These are phyloP conservation scores for Pogonognathellus flavescens DNA, from an alignment of 1,140 invertebrate species.

Conservation along the genomic window DNA sequence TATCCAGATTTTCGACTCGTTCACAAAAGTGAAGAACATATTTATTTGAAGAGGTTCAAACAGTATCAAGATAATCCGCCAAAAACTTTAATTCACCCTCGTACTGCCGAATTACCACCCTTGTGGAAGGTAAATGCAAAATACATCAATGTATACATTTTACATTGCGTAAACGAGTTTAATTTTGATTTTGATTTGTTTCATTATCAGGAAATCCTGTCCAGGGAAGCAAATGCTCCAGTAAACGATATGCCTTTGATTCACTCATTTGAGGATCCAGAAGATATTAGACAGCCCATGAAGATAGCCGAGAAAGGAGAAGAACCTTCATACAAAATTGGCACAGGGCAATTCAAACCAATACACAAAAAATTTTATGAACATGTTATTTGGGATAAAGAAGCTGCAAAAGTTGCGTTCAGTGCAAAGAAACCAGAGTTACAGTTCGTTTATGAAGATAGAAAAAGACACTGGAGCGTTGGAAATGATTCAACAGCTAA, in stretches of 20 bases:
- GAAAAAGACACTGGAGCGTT: not conserved
- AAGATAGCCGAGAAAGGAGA: constrained; percentile 45
- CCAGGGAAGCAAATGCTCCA: constrained; percentile 2
- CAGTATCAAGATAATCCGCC: constrained; percentile 47
- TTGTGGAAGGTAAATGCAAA: constrained; percentile 60
- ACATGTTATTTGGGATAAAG: constrained; percentile 54
- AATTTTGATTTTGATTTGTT: not conserved
- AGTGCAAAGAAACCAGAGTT: not conserved
- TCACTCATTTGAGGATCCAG: constrained; percentile 41
- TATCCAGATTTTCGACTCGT: constrained; percentile 43
- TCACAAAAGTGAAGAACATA: constrained; percentile 36
- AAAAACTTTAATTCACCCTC: constrained; percentile 23
- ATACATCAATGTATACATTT: no score
- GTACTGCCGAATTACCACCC: constrained; percentile 53
- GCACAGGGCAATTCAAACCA: constrained; percentile 33
- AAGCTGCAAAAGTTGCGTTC: constrained; percentile 25
- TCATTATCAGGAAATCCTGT: not conserved
- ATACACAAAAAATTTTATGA: constrained; percentile 49
- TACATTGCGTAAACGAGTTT: not conserved
- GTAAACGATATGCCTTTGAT: constrained; percentile 40
- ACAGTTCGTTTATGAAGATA: constrained; percentile 13
- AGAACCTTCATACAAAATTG: constrained; percentile 48
- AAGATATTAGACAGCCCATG: constrained; percentile 35
- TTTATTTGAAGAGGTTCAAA: constrained; percentile 10
- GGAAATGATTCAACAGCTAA: no score